phyloP scores from a whole-genome alignment of 2,113 vertebrate species.

The Myiopsitta monachus region DNA sequence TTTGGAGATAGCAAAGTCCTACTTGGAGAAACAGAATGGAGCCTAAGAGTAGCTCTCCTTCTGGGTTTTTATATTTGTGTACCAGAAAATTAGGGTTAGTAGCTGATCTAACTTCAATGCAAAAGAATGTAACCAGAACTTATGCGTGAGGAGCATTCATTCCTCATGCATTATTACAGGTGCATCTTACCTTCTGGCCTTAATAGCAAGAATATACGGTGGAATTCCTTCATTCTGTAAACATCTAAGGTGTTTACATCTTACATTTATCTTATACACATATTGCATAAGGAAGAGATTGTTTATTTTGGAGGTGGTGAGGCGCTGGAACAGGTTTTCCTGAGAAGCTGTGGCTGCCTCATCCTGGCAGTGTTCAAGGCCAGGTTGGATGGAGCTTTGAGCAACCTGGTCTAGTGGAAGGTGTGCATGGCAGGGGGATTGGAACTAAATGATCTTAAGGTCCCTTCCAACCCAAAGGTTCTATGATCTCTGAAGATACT shows the following conservation, averaged over 20 bases:
- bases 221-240: not conserved
- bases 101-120: not conserved
- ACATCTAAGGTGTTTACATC: not conserved
- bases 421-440: not conserved
- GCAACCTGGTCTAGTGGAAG: not conserved
- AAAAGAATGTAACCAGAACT: not conserved
- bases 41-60: not conserved
- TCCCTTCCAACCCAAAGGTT: not conserved
- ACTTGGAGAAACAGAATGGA: not conserved
- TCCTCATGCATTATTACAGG: not conserved
- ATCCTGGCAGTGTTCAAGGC: not conserved
- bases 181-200: not conserved
- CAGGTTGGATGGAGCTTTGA: not conserved
- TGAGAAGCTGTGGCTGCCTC: not conserved
- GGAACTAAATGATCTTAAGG: not conserved
- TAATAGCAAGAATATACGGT: not conserved
- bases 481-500: not conserved
- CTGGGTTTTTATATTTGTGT: not conserved
- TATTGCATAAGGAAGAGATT: not conserved
- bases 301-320: not conserved
- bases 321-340: not conserved
- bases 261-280: not conserved
- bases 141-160: rapidly evolving
- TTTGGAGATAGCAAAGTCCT: not conserved
- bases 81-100: not conserved